Conservation (phyloP, 2,888 invertebrate species). For the Osmoderma eremita region DNA sequence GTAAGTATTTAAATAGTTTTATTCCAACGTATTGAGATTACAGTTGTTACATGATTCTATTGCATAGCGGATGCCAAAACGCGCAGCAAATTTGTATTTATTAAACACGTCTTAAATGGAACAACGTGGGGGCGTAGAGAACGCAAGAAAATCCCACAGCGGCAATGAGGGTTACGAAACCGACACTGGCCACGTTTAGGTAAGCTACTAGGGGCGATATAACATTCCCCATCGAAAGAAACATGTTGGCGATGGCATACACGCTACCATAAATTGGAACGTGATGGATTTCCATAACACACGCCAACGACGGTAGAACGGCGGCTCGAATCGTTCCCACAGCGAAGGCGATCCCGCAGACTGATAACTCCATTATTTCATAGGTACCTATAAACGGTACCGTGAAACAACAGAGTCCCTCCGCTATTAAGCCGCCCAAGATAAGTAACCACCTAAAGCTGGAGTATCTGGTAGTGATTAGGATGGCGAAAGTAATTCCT, state of each 20-base stretch:
- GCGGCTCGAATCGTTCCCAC: slow-evolving; percentile 1
- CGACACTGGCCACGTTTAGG: not conserved
- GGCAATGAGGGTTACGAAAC: slow-evolving; percentile 1
- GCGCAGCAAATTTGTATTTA: not conserved
- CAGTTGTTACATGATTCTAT: too few relatives aligned
- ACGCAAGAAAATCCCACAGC: slow-evolving; percentile 9
- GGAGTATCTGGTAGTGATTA: not conserved
- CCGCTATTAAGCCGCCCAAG: slow-evolving; percentile 8
- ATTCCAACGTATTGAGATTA: too few relatives aligned
- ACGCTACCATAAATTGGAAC: slow-evolving; percentile 10
- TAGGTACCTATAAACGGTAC: not conserved
- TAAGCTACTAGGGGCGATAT: slow-evolving; percentile 10
- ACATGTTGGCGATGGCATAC: slow-evolving; percentile 11
- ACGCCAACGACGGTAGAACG: slow-evolving; percentile 9
- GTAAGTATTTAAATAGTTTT: too few relatives aligned
- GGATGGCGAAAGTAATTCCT: not conserved
- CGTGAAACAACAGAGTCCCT: slow-evolving; percentile 8
- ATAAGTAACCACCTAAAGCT: slow-evolving; percentile 14
- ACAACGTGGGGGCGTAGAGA: slow-evolving; percentile 6
- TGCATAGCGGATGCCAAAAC: too few relatives aligned
- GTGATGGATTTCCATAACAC: slow-evolving; percentile 12
- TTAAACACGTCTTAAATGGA: slow-evolving; percentile 19
- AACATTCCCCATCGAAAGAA: not conserved
- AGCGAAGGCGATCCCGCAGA: slow-evolving; percentile 10
- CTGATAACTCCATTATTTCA: not conserved